Percentiles rank a stretch among this genome's conserved stretches.
Evolutionary conservation across 2,113 vertebrate genomes (phyloP).

Genomic region (Cisticola juncidis): DNA sequence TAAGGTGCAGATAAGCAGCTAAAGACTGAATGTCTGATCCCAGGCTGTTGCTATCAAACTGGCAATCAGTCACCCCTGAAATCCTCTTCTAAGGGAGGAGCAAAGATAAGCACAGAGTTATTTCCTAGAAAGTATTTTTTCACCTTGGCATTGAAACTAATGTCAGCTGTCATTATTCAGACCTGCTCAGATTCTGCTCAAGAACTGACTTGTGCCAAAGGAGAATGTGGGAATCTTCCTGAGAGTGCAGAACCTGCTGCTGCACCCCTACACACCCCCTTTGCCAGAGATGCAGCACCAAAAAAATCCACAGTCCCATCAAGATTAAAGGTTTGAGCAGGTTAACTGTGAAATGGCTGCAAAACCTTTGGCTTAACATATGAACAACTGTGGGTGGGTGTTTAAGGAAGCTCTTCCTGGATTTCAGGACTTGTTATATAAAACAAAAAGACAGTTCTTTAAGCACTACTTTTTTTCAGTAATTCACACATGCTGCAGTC

Average conservation of each 20-base stretch:
- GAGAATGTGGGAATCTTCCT: background rate
- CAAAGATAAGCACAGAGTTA: background rate
- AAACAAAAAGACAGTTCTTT: background rate
- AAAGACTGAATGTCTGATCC: background rate
- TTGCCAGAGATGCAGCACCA: background rate
- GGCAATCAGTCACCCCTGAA: background rate
- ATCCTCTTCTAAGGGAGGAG: background rate
- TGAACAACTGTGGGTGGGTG: background rate
- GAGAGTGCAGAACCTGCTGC: background rate
- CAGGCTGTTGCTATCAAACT: background rate
- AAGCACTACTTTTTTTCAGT: background rate
- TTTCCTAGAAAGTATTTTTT: background rate
- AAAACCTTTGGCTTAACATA: background rate
- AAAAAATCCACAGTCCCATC: background rate
- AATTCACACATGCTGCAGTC: background rate
- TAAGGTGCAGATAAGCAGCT: background rate
- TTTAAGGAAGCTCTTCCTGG: background rate
- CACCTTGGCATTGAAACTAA: background rate
- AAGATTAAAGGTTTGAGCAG: background rate
- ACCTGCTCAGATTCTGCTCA: background rate
- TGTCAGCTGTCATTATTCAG: background rate
- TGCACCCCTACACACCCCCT: background rate
- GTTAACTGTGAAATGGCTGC: background rate
- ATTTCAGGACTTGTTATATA: background rate
- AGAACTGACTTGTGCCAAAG: background rate